Percentiles rank a stretch among this genome's conserved stretches.
phyloP scores from a whole-genome alignment of 2,113 vertebrate genomes.

The Cheirogaleus medius region DNA sequence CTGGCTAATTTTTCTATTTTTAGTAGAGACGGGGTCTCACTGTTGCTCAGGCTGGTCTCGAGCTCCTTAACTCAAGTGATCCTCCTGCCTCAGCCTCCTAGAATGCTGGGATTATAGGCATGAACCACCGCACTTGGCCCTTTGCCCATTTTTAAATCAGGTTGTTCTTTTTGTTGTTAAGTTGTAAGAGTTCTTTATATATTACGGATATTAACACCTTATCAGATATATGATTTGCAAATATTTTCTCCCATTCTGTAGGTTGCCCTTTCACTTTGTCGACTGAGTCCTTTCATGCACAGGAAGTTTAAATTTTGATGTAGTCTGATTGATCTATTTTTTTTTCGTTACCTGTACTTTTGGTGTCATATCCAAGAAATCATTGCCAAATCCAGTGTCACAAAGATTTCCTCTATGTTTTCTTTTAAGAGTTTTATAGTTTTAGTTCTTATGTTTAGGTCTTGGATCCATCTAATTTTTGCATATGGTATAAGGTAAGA shows the following conservation, averaged over 20 bases:
- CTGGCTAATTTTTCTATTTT: too few species aligned
- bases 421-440: not conserved
- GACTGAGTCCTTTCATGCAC: not conserved
- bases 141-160: not conserved
- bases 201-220: not conserved
- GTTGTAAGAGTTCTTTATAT: not conserved
- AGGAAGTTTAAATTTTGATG: not conserved
- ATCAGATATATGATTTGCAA: not conserved
- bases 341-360: not conserved
- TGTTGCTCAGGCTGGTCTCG: too few species aligned
- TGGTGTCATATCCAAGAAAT: not conserved
- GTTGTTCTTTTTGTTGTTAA: not conserved
- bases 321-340: not conserved
- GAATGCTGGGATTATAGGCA: too few species aligned
- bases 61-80: too few species aligned
- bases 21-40: too few species aligned
- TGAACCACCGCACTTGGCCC: too few species aligned
- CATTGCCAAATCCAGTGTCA: not conserved
- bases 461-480: not conserved
- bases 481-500: not conserved
- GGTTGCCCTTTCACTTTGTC: not conserved
- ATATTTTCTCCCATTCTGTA: not conserved
- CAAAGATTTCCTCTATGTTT: not conserved
- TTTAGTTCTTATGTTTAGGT: not conserved
- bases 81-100: too few species aligned